Evolutionary conservation across 1,140 invertebrate genomes (phyloP), one percentile per base, ranked within the genome.

Genomic region (Nasonia vitripennis): DNA sequence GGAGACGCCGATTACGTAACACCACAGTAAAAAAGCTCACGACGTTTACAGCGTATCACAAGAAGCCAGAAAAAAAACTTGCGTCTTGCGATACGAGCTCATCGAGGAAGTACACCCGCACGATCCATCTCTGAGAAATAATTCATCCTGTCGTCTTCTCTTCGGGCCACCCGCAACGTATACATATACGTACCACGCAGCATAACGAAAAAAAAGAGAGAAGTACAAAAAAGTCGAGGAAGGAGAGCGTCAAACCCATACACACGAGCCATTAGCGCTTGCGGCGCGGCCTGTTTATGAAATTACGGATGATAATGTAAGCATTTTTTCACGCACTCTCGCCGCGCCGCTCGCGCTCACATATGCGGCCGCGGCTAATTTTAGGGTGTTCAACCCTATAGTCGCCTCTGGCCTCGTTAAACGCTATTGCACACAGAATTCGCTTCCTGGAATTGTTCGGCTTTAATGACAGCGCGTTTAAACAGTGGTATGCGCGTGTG

Each of bases 221-320:
- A 67, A 79, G n/a, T 37, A 31, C 27, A 78, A 74, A 83, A 83
- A 62, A 55, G 55, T 74, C 62, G 77, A 68, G 6, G 27, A 31
- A 74, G 67, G 55, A 83, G 37, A 62, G 67, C 77, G 75, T 78
- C 75, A 31, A 37, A 55, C 17, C n/a, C 74, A 74, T 20, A 41
- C 2, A 74, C 37, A 14, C 73, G n/a, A 86, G 45, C 80, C 80
- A 86, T 81, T 85, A 79, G 87, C 80, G 85, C 77, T 87, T 85
- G 83, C 84, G 81, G 86, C 86, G 81, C 84, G 81, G 88, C 70
- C 55, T 90, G 92, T 93, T 93, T 93, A 93, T 91, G 89, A 92
- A 93, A 93, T 93, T 93, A 93, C 92, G 88, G 87, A 93, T 93
- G 92, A 93, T 93, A 93, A 93, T 93, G 92, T 93, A 93, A 93